Evolutionary conservation across 2,888 invertebrate genomes (phyloP).

Genomic region (Drosophila vallismaia): DNA sequence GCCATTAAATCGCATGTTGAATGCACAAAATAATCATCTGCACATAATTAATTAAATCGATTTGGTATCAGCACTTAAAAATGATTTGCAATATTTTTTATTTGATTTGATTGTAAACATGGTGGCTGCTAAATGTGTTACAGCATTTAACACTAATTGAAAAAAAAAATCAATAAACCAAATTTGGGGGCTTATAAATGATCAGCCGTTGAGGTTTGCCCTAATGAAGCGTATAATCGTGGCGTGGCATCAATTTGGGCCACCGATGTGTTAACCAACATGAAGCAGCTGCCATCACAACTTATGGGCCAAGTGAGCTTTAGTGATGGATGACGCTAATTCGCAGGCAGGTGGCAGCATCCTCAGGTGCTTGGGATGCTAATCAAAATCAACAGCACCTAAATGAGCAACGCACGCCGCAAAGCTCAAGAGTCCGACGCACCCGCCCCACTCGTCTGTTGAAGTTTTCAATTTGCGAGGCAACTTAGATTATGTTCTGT

Average conservation of each 20-base stretch:
- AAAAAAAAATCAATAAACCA: constrained; percentile 32
- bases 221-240: constrained; percentile 48
- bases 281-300: constrained; percentile 31
- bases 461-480: constrained; percentile 51
- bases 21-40: not conserved
- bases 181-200: constrained; percentile 16
- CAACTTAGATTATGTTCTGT: constrained; percentile 30
- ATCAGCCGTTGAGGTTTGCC: constrained; percentile 21
- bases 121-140: constrained; percentile 7
- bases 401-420: constrained; percentile 61
- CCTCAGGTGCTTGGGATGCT: constrained; percentile 59
- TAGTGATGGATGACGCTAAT: constrained; percentile 67
- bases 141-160: constrained; percentile 7
- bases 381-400: constrained; percentile 65
- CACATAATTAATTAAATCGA: not conserved
- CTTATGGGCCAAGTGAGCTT: constrained; percentile 37
- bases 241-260: constrained; percentile 43
- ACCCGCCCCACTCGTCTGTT: constrained; percentile 3
- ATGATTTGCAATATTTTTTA: constrained; percentile 11
- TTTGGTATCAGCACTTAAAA: not conserved
- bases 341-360: constrained; percentile 23
- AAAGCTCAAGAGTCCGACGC: constrained; percentile 6
- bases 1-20: constrained; percentile 1
- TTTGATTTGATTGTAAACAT: not conserved
- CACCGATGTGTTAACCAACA: constrained; percentile 63